Percentiles rank a stretch among this genome's conserved stretches.
These are phyloP conservation scores for Cephus spinipes DNA, from an alignment of 2,888 invertebrate genomes.

Conservation along the genomic window DNA sequence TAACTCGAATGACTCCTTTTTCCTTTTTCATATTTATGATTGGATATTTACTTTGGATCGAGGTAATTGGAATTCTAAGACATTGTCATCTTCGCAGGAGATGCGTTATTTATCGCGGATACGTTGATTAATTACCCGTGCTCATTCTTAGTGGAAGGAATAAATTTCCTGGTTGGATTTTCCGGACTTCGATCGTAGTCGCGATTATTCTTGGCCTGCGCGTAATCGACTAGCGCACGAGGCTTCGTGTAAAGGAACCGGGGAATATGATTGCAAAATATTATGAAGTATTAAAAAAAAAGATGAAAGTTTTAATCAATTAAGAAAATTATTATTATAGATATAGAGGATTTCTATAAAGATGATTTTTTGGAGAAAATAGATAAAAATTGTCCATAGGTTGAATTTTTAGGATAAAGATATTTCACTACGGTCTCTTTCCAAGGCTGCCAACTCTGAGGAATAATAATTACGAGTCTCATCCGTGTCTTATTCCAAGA, in stretches of 20 bases:
- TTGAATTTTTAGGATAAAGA: neutral
- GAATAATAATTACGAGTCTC: constrained; percentile 35
- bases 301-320: neutral
- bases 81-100: neutral
- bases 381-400: neutral
- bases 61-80: neutral
- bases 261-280: neutral
- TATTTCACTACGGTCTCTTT: neutral
- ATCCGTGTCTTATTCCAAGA: constrained; percentile 40
- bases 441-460: constrained; percentile 34
- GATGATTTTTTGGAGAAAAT: neutral
- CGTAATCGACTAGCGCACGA: neutral
- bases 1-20: too few species aligned
- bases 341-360: neutral
- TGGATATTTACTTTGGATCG: too few species aligned
- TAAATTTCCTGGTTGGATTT: neutral
- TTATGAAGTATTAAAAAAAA: neutral
- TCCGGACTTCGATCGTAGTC: neutral
- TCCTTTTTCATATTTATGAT: too few species aligned
- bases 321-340: neutral
- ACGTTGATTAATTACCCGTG: neutral
- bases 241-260: neutral
- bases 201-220: neutral
- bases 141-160: neutral
- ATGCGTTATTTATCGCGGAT: neutral